Conservation (phyloP, 2,888 invertebrate genomes). For the Stenurella melanura region DNA sequence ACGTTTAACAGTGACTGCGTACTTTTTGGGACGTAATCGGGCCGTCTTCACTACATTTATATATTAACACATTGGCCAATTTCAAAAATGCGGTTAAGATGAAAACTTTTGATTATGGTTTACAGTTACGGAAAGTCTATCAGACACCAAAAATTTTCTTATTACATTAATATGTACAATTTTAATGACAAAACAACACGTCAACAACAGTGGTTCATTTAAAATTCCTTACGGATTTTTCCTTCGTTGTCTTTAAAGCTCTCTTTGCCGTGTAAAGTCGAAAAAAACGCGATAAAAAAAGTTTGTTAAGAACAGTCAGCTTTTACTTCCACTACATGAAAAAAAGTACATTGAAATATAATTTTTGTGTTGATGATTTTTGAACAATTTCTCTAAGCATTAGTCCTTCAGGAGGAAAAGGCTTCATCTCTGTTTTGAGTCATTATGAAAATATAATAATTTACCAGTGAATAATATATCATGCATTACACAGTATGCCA, state of each 20-base stretch:
- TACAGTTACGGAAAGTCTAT: slow-evolving; percentile 41
- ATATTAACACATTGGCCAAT: slow-evolving; percentile 36
- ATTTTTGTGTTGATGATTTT: too few species aligned
- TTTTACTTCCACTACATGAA: too few species aligned
- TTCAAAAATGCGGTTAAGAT: slow-evolving; percentile 38
- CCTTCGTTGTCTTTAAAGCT: slow-evolving; percentile 31
- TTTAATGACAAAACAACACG: slow-evolving; percentile 51
- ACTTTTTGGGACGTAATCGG: slow-evolving; percentile 22
- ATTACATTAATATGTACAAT: slow-evolving; percentile 55
- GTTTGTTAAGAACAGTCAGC: too few species aligned
- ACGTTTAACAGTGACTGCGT: background rate
- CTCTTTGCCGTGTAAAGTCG: background rate
- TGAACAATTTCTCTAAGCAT: too few species aligned
- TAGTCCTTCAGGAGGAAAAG: too few species aligned
- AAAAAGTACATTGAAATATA: too few species aligned
- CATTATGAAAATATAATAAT: background rate
- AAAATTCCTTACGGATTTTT: slow-evolving; percentile 35
- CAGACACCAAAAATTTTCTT: slow-evolving; percentile 54
- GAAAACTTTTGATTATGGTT: slow-evolving; percentile 39
- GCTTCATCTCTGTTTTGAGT: too few species aligned
- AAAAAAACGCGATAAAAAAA: background rate
- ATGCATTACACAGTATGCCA: too few species aligned
- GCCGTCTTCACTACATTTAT: slow-evolving; percentile 28
- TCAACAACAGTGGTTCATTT: slow-evolving; percentile 49
- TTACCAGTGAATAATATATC: background rate